A percentile compares a stretch with the other conserved stretches of the same genome.
Evolutionary conservation across 2,888 invertebrate genomes (phyloP).

Genomic region (Tiliacea aurago): DNA sequence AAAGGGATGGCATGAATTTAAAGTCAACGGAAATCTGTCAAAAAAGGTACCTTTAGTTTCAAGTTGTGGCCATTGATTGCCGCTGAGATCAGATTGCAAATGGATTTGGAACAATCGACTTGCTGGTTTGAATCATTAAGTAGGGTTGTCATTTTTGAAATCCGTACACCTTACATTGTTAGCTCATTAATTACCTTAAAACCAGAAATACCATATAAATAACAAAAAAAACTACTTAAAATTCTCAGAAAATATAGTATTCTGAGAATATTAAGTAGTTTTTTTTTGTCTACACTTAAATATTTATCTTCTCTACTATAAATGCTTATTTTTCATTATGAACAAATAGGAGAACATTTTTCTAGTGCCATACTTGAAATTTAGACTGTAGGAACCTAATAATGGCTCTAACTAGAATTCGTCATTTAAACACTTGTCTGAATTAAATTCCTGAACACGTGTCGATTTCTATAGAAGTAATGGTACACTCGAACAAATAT

Average conservation of each 20-base stretch:
- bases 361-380: neutral
- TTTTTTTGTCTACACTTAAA: neutral
- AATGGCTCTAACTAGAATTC: no score
- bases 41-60: neutral
- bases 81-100: neutral
- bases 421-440: neutral
- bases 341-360: neutral
- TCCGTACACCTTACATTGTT: no score
- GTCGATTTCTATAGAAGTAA: neutral
- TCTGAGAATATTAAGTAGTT: neutral
- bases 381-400: neutral
- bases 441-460: neutral
- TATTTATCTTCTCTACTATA: neutral
- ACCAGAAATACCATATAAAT: no score
- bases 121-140: neutral
- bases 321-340: neutral
- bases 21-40: no score
- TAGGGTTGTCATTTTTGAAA: neutral
- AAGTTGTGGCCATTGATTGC: neutral
- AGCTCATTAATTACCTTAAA: neutral
- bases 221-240: no score
- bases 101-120: neutral
- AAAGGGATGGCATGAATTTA: no score
- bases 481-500: conserved; percentile 10
- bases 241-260: no score